phyloP scores from a whole-genome alignment of 2,888 invertebrate genomes.

The Buathra laborator region DNA sequence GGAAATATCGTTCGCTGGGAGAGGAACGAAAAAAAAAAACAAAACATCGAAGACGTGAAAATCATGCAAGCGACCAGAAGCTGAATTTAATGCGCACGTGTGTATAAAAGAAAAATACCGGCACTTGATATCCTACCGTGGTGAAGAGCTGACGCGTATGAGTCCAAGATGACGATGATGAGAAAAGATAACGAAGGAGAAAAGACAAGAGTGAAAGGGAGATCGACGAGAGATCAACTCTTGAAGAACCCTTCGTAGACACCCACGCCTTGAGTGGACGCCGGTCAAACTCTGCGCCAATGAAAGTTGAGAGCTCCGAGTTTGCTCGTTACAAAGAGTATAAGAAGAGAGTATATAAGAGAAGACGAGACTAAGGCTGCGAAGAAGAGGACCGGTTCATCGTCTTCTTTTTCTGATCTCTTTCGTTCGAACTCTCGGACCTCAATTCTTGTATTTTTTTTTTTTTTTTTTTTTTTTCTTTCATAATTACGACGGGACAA shows the following conservation, averaged over 20 bases:
- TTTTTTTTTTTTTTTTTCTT: neutral
- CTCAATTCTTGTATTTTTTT: neutral
- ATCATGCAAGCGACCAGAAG: neutral
- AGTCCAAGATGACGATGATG: slow-evolving; percentile 14
- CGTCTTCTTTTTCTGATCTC: slow-evolving; percentile 50
- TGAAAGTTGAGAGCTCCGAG: slow-evolving; percentile 54
- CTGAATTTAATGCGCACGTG: neutral
- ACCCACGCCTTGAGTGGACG: slow-evolving; percentile 64
- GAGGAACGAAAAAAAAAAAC: neutral
- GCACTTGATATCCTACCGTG: neutral
- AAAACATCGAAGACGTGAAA: neutral
- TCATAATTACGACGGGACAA: neutral
- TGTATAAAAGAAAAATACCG: slow-evolving; percentile 9
- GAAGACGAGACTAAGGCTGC: slow-evolving; percentile 2
- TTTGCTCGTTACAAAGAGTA: slow-evolving; percentile 43
- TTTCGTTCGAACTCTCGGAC: neutral
- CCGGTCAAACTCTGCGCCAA: slow-evolving; percentile 61
- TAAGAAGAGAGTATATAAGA: neutral
- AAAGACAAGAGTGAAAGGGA: slow-evolving; percentile 27
- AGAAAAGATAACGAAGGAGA: slow-evolving; percentile 5
- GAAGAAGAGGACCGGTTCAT: slow-evolving; percentile 47
- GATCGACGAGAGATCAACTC: slow-evolving; percentile 9
- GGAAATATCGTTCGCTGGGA: too few relatives aligned
- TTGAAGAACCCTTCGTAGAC: slow-evolving; percentile 45
- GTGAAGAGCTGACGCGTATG: slow-evolving; percentile 23